Conservation (phyloP, 1,140 invertebrate genomes). For the Scaptomyza montana region DNA sequence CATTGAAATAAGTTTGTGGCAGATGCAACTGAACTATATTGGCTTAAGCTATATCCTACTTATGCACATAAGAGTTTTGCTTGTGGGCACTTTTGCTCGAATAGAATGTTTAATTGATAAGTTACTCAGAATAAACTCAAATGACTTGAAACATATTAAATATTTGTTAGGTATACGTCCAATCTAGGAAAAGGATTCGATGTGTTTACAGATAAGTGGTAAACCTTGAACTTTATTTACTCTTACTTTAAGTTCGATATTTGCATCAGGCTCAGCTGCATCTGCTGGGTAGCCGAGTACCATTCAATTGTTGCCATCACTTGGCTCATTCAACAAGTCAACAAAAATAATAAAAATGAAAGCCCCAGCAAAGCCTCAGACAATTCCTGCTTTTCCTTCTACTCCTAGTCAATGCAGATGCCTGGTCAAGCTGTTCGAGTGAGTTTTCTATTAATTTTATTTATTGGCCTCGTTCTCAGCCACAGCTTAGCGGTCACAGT, state of each 20-base stretch:
- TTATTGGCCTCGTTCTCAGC: constrained; percentile 66
- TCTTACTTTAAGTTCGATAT: not conserved
- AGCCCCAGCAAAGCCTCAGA: constrained; percentile 34
- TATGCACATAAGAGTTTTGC: not conserved
- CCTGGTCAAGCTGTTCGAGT: constrained; percentile 71
- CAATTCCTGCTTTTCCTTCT: constrained; percentile 9
- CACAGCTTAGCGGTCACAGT: constrained; percentile 43
- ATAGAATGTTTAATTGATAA: constrained; percentile 37
- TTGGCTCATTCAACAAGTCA: constrained; percentile 74
- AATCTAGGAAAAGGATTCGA: too few species aligned
- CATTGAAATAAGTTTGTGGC: constrained; percentile 8
- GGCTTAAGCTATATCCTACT: constrained; percentile 41
- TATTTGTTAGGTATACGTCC: too few species aligned
- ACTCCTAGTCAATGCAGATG: not conserved
- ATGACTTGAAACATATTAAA: too few species aligned
- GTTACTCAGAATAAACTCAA: too few species aligned
- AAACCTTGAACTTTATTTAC: not conserved
- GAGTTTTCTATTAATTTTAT: constrained; percentile 78
- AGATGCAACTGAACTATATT: constrained; percentile 31
- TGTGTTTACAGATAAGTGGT: not conserved
- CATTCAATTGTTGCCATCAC: constrained; percentile 62
- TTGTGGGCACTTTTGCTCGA: constrained; percentile 12
- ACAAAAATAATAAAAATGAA: constrained; percentile 58
- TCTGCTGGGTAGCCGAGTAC: constrained; percentile 27
- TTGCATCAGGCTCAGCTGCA: constrained; percentile 11